Conservation (phyloP, 1,140 invertebrate species). For the Leptonema lineaticorne region DNA sequence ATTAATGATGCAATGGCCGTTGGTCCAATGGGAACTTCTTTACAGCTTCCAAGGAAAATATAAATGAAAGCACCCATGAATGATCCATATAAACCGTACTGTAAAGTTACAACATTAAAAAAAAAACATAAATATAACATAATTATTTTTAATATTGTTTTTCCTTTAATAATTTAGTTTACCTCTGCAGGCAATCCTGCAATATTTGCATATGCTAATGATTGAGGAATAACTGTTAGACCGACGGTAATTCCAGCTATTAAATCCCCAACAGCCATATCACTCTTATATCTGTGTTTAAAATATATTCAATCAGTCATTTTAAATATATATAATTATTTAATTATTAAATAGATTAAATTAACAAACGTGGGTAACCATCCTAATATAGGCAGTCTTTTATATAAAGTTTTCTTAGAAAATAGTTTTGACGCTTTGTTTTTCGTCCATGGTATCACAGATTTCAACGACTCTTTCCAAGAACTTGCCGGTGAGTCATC, state of each 20-base stretch:
- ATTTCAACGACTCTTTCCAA: slow-evolving; percentile 34
- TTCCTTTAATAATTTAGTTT: slow-evolving; percentile 31
- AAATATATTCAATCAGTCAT: too few species aligned
- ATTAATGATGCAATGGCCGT: slow-evolving; percentile 82
- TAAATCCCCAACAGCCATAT: slow-evolving; percentile 73
- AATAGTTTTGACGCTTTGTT: slow-evolving; percentile 43
- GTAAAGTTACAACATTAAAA: slow-evolving; percentile 43
- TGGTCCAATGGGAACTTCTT: slow-evolving; percentile 86
- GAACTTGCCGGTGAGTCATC: slow-evolving; percentile 30
- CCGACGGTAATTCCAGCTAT: slow-evolving; percentile 85
- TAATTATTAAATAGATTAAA: too few species aligned
- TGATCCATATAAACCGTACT: slow-evolving; percentile 89
- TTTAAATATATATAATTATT: too few species aligned
- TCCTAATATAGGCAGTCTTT: slow-evolving; percentile 67
- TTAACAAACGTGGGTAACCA: slow-evolving; percentile 68
- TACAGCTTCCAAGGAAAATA: slow-evolving; percentile 86
- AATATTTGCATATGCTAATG: slow-evolving; percentile 81
- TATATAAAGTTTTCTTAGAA: slow-evolving; percentile 68
- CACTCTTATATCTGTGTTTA: slow-evolving; percentile 58
- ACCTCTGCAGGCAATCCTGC: slow-evolving; percentile 76
- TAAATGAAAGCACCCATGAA: slow-evolving; percentile 91
- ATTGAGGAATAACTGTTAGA: slow-evolving; percentile 79
- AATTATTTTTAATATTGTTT: neutral
- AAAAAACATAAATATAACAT: neutral
- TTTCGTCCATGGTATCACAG: slow-evolving; percentile 38